phyloP scores from a whole-genome alignment of 1,140 invertebrate genomes.

The Olivierus martensii region DNA sequence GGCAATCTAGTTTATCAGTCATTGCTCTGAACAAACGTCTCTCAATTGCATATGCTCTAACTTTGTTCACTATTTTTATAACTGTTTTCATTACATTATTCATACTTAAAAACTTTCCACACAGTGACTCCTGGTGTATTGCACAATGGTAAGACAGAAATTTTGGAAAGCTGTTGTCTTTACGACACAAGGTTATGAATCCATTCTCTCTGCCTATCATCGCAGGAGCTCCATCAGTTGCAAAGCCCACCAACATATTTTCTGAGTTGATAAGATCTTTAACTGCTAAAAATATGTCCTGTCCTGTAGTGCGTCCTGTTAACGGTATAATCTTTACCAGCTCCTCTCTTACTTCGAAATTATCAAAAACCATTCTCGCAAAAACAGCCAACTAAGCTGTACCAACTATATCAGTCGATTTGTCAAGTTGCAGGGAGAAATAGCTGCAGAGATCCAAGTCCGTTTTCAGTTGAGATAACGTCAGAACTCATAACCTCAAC shows the following conservation, averaged over 20 bases:
- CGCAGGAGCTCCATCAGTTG: not conserved
- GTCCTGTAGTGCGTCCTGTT: no score
- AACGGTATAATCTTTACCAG: not conserved
- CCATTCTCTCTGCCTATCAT: not conserved
- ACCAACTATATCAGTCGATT: not conserved
- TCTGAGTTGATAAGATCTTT: no score
- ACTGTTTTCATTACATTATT: not conserved
- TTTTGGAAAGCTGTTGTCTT: not conserved
- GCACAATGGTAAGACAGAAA: not conserved
- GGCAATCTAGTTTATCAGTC: not conserved
- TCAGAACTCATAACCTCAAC: not conserved
- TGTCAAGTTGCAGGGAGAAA: not conserved
- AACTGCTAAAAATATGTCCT: no score
- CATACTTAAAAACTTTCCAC: not conserved
- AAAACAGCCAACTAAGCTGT: not conserved
- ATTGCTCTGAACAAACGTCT: not conserved
- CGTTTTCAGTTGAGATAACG: not conserved
- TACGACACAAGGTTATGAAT: not conserved
- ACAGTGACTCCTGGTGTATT: not conserved
- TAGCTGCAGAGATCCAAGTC: not conserved
- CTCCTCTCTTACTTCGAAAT: not conserved
- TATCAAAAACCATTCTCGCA: not conserved
- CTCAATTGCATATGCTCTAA: not conserved
- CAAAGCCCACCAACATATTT: not conserved
- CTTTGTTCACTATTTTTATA: not conserved